phyloP scores from a whole-genome alignment of 2,113 vertebrate species.

The Elanus axillaris region DNA sequence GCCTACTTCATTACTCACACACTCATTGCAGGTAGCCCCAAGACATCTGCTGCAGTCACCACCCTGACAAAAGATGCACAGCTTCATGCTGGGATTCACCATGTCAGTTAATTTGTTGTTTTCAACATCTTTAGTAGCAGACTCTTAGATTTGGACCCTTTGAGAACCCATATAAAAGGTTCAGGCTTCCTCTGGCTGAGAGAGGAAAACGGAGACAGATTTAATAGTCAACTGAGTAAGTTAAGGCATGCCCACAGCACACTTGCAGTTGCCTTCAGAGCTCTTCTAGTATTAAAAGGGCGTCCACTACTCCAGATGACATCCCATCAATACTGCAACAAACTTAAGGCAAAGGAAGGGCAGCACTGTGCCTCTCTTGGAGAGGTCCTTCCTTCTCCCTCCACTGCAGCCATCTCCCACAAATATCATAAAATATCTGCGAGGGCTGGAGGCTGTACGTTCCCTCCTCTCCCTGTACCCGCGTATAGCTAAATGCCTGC shows the following conservation, averaged over 20 bases:
- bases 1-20: neutral
- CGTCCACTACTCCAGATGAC: neutral
- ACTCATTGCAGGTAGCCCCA: neutral
- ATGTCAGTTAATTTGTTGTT: neutral
- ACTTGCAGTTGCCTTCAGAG: neutral
- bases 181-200: neutral
- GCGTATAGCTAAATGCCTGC: rapidly evolving
- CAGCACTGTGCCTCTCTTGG: rapidly evolving
- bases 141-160: neutral
- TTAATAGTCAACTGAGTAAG: neutral
- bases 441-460: neutral
- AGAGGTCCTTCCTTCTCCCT: neutral
- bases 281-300: neutral
- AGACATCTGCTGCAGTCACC: neutral
- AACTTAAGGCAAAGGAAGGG: neutral
- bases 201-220: neutral
- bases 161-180: neutral
- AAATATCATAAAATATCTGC: neutral
- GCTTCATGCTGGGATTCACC: neutral
- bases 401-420: neutral
- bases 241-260: neutral
- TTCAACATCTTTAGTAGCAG: neutral
- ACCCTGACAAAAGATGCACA: neutral
- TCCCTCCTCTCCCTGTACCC: neutral
- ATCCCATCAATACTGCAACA: neutral